phyloP scores from a whole-genome alignment of 1,140 invertebrate genomes.

The Leptoteleia sp. region DNA sequence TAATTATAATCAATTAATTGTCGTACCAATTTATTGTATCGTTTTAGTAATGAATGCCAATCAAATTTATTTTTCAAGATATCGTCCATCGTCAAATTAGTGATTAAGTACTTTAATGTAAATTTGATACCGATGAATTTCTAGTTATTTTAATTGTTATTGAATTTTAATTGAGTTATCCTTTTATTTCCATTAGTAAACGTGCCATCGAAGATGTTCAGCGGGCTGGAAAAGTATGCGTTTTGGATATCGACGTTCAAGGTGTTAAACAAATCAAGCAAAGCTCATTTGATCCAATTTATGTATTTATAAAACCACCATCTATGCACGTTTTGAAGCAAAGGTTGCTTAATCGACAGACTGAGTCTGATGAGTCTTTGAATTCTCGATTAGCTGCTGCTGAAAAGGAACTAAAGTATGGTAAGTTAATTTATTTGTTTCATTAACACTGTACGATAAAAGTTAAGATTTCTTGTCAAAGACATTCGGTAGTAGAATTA shows the following conservation, averaged over 20 bases:
- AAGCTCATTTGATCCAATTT: slow-evolving; percentile 90
- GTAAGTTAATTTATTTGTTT: slow-evolving; percentile 77
- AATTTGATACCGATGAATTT: too few relatives aligned
- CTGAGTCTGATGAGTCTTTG: slow-evolving; percentile 94
- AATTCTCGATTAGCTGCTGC: slow-evolving; percentile 88
- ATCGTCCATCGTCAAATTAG: background rate
- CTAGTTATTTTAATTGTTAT: too few relatives aligned
- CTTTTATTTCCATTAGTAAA: too few relatives aligned
- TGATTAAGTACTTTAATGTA: too few relatives aligned
- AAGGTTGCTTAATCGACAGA: slow-evolving; percentile 89
- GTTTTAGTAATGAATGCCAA: too few relatives aligned
- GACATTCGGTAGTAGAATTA: too few relatives aligned
- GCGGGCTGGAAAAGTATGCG: slow-evolving; percentile 91
- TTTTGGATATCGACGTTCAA: slow-evolving; percentile 98
- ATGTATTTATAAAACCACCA: slow-evolving; percentile 97
- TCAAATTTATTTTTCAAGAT: background rate
- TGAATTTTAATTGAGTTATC: too few relatives aligned
- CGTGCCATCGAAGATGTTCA: slow-evolving; percentile 91
- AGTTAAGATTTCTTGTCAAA: too few relatives aligned
- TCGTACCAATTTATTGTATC: too few relatives aligned
- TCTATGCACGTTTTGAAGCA: slow-evolving; percentile 89
- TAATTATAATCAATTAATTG: background rate
- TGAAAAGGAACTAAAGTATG: slow-evolving; percentile 91
- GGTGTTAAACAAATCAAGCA: slow-evolving; percentile 96
- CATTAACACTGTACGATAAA: too few relatives aligned